Conservation (phyloP, 2,113 vertebrate species). For the Pollachius pollachius region DNA sequence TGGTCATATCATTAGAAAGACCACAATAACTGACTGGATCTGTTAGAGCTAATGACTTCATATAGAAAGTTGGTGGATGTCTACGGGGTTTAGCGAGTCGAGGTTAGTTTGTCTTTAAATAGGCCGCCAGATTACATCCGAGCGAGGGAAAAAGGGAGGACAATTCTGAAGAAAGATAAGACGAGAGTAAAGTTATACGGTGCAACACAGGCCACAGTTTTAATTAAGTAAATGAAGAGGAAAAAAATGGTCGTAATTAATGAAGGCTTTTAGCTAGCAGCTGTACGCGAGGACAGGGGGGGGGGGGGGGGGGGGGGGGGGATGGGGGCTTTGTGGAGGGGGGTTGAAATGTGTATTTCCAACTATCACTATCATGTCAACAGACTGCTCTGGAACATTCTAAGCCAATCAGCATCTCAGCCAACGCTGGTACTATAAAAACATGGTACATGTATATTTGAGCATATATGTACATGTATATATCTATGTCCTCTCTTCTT, state of each 20-base stretch:
- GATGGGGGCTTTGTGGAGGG: neutral
- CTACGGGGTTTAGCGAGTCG: neutral
- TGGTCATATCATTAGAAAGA: too few species aligned
- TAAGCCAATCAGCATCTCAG: slow-evolving; percentile 54
- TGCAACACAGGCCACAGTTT: slow-evolving; percentile 71
- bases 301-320: slow-evolving; percentile 2
- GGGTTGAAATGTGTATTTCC: slow-evolving; percentile 37
- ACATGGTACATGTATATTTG: slow-evolving; percentile 11
- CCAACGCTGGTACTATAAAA: slow-evolving; percentile 40
- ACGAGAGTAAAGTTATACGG: slow-evolving; percentile 40
- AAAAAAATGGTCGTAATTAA: slow-evolving; percentile 70
- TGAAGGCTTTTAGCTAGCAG: slow-evolving; percentile 73
- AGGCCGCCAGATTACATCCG: too few species aligned
- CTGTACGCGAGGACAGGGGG: slow-evolving; percentile 47
- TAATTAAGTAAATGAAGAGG: slow-evolving; percentile 73
- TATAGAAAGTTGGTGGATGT: too few species aligned
- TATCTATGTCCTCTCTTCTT: slow-evolving; percentile 31
- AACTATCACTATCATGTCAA: slow-evolving; percentile 62
- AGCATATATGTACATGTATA: slow-evolving; percentile 10
- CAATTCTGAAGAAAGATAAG: slow-evolving; percentile 53
- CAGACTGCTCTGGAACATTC: slow-evolving; percentile 56
- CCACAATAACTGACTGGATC: too few species aligned
- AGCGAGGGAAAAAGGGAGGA: slow-evolving; percentile 52
- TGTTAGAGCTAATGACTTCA: too few species aligned
- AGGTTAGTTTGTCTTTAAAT: neutral